Base-by-base conservation (phyloP, 2,113 vertebrate species). In the Dolichotis patagonum region DNA sequence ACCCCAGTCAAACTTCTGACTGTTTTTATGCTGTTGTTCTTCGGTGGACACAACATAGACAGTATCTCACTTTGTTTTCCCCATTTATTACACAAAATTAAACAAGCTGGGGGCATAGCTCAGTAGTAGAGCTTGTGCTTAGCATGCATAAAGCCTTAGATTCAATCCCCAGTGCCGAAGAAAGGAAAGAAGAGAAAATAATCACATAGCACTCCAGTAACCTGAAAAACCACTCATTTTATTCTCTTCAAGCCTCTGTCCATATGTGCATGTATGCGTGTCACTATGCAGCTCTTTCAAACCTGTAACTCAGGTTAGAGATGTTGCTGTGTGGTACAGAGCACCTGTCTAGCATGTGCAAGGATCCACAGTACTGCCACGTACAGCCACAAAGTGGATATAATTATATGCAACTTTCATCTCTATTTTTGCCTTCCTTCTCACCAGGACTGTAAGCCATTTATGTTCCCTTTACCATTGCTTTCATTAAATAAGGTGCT, bases 1-100 rank as follows among this genome's bases (percentile, higher is more conserved):
- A 52, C 49, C 49, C 49, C 49, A 49, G 35, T 71, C 3, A 65
- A 90, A 63, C 13, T 22, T 49, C 62, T 73, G 52, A 84, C 80
- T 75, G 56, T 62, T 91, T 94, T 90, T 93, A 89, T 60, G 28
- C 30, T 94, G 87, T 75, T 71, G 26, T 62, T 87, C n/a, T 85
- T 77, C 80, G 85, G 28, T 54, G 19, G 35, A 96, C 14, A 87
- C 12, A 85, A 96, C 7, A 95, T 17, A 84, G 38, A 43, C 96
- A 97, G 20, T 12, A 20, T 43, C 43, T 87, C 52, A 90, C 30
- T 77, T 94, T 93, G 78, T 81, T 63, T 93, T 56, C 46, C 26
- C 32, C 60, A 63, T 82, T 54, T 49, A 60, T 65, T 46, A 94
- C 28, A 89, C 3, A 88, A 92, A 94, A 94, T 67, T 85, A 89